Base-by-base conservation (phyloP, 2,113 vertebrate genomes). In the Austrofundulus limnaeus region DNA sequence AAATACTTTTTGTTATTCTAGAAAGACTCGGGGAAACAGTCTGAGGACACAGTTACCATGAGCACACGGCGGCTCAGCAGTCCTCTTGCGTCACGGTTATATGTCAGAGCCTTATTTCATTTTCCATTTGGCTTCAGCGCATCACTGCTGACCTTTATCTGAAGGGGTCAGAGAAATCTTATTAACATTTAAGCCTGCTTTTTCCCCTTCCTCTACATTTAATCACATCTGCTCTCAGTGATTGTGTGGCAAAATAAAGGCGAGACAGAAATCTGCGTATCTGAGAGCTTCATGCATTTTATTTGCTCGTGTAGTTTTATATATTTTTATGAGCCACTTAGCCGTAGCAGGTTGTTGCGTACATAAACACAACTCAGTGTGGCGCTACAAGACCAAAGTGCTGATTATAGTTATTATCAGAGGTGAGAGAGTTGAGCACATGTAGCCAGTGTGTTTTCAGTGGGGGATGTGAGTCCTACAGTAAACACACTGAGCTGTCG, bases 381-480 rank as follows among this genome's bases (percentile, higher is more conserved):
- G 74, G 66, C 54, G 54, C 74, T 61, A 61, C 80, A 34, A 10
- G 31, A 34, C 5, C 31, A 34, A 34, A 1, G 31, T 10, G 31
- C 2, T 34, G 31, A 34, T 34, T 34, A 34, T 34, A 64, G 78
- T 80, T 70, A 77, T 84, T 77, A 81, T 21, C n/a, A 52, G 57
- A 74, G 51, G 74, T 50, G 68, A 81, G 64, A 61, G 63, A 60
- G 68, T 38, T 38, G 37, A 10, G 28, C 28, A 28, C 7, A 28
- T 28, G 28, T 28, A 28, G 3, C 28, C 28, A 28, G 7, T n/a
- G 38, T 31, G 3, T 47, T 34, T 63, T 17, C 20, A 39, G 42
- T 23, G 14, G 2, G 39, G 61, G 8, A 70, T 57, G 16, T 67
- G 5, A 46, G 54, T 38, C 17, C 17, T 15, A 57, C n/a, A 45